Percentiles rank a stretch among this genome's conserved stretches.
These are phyloP conservation scores for Ophonus ardosiacus DNA, from an alignment of 2,888 invertebrate species.

Conservation along the genomic window DNA sequence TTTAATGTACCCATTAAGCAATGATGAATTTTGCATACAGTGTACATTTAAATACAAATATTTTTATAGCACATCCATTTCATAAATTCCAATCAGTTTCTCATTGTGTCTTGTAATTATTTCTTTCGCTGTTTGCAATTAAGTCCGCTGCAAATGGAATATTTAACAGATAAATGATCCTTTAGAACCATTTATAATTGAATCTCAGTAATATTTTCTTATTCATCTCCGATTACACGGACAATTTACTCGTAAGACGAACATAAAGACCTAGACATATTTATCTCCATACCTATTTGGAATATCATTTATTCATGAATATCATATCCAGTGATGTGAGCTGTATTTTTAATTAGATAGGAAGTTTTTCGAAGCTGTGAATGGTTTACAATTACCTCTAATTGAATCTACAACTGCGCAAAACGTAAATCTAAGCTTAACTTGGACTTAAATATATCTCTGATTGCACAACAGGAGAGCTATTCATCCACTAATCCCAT, in stretches of 20 bases:
- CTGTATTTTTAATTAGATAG: constrained; percentile 48
- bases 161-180: background rate
- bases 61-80: background rate
- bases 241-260: constrained; percentile 8
- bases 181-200: constrained; percentile 10
- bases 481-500: constrained; percentile 42
- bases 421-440: constrained; percentile 44
- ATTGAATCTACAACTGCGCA: constrained; percentile 44
- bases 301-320: constrained; percentile 6
- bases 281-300: constrained; percentile 24
- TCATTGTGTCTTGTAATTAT: background rate
- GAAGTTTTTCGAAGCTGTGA: background rate
- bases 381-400: constrained; percentile 37
- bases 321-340: constrained; percentile 13
- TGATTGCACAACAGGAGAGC: constrained; percentile 45
- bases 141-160: background rate
- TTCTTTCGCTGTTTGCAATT: background rate
- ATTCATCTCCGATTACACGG: constrained; percentile 5
- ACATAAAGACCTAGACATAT: constrained; percentile 27
- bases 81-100: background rate
- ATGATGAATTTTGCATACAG: background rate
- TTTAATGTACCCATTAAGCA: background rate
- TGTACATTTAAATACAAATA: background rate
- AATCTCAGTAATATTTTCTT: background rate
- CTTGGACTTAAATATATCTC: constrained; percentile 36